These are phyloP conservation scores for Drosophila crucigera DNA, from an alignment of 2,888 invertebrate genomes.

Conservation along the genomic window DNA sequence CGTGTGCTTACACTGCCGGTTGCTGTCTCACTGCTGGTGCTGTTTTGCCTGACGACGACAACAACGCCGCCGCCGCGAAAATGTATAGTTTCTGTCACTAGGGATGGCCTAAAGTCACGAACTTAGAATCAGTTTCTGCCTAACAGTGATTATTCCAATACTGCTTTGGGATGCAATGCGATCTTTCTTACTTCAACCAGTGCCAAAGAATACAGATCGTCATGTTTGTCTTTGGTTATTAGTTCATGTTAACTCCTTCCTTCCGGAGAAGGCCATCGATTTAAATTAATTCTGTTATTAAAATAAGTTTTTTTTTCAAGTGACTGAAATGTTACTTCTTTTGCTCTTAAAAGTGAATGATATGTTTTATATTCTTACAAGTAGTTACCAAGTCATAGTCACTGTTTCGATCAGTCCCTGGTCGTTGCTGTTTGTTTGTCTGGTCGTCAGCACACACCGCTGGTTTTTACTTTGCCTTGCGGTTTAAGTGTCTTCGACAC, in stretches of 20 bases:
- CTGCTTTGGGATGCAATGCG: neutral
- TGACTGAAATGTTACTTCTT: neutral
- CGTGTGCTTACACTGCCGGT: conserved; percentile 57
- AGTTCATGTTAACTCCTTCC: neutral
- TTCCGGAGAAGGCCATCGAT: neutral
- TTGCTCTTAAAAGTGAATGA: neutral
- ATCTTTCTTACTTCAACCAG: neutral
- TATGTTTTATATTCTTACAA: neutral
- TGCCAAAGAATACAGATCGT: neutral
- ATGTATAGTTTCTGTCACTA: conserved; percentile 31
- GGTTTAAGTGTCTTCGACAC: conserved; percentile 81
- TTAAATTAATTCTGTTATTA: neutral
- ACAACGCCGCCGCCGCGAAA: conserved; percentile 29
- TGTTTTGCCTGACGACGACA: conserved; percentile 79
- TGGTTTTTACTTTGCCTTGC: conserved; percentile 47
- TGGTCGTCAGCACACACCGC: conserved; percentile 22
- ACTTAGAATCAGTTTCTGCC: neutral
- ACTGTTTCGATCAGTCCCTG: conserved; percentile 28
- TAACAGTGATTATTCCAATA: neutral
- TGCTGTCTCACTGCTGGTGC: conserved; percentile 62
- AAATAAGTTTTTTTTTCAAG: neutral
- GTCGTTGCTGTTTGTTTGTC: conserved; percentile 43
- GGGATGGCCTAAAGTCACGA: conserved; percentile 46
- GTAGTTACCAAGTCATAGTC: conserved; percentile 7
- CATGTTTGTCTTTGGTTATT: neutral